A percentile compares a stretch with the other conserved stretches of the same genome.
Conservation (phyloP, 2,113 vertebrate genomes). For the Eubucco bourcierii region DNA sequence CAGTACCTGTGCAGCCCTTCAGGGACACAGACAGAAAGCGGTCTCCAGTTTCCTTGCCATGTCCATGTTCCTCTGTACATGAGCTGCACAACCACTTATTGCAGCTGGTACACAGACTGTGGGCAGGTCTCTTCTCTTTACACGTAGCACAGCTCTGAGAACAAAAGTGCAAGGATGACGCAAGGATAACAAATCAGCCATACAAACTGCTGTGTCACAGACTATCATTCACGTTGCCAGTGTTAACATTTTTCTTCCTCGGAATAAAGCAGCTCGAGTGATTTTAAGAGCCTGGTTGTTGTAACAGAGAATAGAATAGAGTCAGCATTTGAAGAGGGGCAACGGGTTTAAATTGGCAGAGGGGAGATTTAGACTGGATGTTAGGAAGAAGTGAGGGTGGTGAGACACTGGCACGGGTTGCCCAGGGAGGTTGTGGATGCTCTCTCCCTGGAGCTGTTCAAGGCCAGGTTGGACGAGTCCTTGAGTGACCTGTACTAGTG, state of each 20-base stretch:
- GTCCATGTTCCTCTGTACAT: slow-evolving; percentile 78
- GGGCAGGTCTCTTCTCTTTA: slow-evolving; percentile 78
- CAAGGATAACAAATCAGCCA: background rate
- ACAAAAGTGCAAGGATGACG: background rate
- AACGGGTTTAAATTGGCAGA: too few species aligned
- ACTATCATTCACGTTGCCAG: background rate
- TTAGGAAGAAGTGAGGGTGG: too few species aligned
- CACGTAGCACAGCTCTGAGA: slow-evolving; percentile 78
- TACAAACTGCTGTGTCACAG: background rate
- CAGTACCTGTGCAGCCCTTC: slow-evolving; percentile 75
- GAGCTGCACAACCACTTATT: slow-evolving; percentile 82
- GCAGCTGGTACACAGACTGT: slow-evolving; percentile 81
- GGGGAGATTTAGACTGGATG: too few species aligned
- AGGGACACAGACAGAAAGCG: slow-evolving; percentile 53
- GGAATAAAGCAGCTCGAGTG: background rate
- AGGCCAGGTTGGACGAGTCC: too few species aligned
- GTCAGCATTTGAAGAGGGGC: background rate
- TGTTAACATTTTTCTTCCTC: background rate
- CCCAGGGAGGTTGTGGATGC: too few species aligned
- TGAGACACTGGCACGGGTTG: too few species aligned
- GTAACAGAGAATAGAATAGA: background rate
- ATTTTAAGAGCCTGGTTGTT: background rate
- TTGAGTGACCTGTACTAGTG: too few species aligned
- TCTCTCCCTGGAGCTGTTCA: too few species aligned
- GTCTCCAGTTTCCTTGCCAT: slow-evolving; percentile 51